These are phyloP conservation scores for Hyposoter dolosus DNA, from an alignment of 2,888 invertebrate species.

Conservation along the genomic window DNA sequence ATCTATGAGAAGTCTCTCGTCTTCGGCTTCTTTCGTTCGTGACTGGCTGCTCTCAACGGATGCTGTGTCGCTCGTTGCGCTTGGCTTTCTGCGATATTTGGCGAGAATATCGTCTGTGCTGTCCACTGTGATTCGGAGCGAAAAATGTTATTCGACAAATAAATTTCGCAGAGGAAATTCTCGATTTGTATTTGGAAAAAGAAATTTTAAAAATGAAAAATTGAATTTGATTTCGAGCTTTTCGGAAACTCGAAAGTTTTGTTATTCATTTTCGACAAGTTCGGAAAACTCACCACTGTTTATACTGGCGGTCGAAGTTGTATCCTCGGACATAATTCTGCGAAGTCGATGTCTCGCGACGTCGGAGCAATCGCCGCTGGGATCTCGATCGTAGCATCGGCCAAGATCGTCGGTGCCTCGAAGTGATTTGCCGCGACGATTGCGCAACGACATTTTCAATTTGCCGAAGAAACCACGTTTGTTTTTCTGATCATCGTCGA, in stretches of 20 bases:
- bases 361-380: conserved; percentile 75
- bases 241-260: background rate
- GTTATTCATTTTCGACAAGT: no score
- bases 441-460: conserved; percentile 89
- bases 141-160: background rate
- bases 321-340: conserved; percentile 84
- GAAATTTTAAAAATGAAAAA: background rate
- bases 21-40: conserved; percentile 84
- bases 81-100: conserved; percentile 93
- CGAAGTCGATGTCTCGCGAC: conserved; percentile 79
- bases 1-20: conserved; percentile 85
- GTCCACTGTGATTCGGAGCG: conserved; percentile 85
- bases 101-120: conserved; percentile 97
- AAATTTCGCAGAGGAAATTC: background rate
- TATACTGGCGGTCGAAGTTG: conserved; percentile 76
- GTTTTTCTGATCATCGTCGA: conserved; percentile 86
- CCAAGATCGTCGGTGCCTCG: conserved; percentile 84
- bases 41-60: conserved; percentile 83
- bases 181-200: background rate
- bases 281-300: conserved; percentile 75
- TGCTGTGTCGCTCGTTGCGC: conserved; percentile 86
- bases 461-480: conserved; percentile 91
- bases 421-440: conserved; percentile 87
- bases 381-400: conserved; percentile 81
- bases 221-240: background rate